Evolutionary conservation across 2,113 vertebrate genomes (phyloP), one percentile per base, ranked within the genome.

Genomic region (Corythornis madagascariensis): DNA sequence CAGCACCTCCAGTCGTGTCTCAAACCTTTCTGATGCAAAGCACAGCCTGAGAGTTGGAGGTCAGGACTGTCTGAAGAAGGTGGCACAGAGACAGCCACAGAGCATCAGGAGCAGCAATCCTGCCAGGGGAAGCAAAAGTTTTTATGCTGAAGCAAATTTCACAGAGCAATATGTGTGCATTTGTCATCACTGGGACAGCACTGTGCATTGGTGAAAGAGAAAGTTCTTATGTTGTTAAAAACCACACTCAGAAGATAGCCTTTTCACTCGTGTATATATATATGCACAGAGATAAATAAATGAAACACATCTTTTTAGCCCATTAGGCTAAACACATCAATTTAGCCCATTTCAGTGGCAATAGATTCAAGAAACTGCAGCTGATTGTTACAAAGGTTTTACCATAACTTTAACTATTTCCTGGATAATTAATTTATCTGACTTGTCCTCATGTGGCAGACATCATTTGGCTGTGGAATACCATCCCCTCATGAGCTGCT

Each of bases 351-450:
- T 93, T 71, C 38, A 93, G 77, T 28, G 81, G 63, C 56, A 57
- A 50, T 21, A 77, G 60, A 93, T 53, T 91, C 69, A 89, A 86
- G 93, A 89, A 89, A 8, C 19, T 85, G 53, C 72, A 75, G 64
- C 67, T 96, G 75, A 59, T 75, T 89, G 81, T 78, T 69, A 63
- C 71, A 92, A 74, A n/a, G 42, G 55, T 73, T 83, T 85, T 60
- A 63, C 57, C 21, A 5, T 40, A 81, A 63, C 42, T 66, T 65
- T 92, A 85, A 90, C 59, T 50, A 57, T 86, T 94, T 85, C 77
- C 83, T 56, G 86, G 45, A 78, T 72, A 89, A 93, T 92, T 76
- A 76, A 87, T 90, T 86, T 75, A 83, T 80, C 77, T 82, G 78
- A 74, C 48, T 72, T 72, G 43, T 56, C 89, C 25, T 45, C 89